A percentile compares a stretch with the other conserved stretches of the same genome.
These are phyloP conservation scores for Psylliodes chrysocephalus DNA, from an alignment of 2,888 invertebrate genomes.

Conservation along the genomic window DNA sequence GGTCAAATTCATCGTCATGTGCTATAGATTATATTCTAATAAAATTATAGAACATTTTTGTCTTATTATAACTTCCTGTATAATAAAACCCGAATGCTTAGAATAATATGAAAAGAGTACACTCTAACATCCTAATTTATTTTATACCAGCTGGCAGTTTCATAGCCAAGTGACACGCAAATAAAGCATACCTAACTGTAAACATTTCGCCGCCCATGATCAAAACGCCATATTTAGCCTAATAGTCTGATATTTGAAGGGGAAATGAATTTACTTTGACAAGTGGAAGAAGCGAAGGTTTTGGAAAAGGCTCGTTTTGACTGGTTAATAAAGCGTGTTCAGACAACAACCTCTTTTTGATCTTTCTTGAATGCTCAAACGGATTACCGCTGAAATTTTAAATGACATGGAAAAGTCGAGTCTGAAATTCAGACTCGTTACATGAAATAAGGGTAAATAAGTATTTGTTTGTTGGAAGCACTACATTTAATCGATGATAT, in stretches of 20 bases:
- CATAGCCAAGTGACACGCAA: too few relatives aligned
- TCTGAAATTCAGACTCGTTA: neutral
- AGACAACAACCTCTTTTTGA: constrained; percentile 32
- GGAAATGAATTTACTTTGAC: constrained; percentile 8
- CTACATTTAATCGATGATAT: too few relatives aligned
- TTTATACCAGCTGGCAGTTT: too few relatives aligned
- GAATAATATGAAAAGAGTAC: too few relatives aligned
- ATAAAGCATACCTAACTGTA: too few relatives aligned
- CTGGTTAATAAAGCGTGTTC: constrained; percentile 30
- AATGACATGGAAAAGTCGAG: constrained; percentile 25
- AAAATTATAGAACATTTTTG: too few relatives aligned
- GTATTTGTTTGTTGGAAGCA: too few relatives aligned
- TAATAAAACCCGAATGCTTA: too few relatives aligned
- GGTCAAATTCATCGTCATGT: too few relatives aligned
- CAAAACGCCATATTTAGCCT: constrained; percentile 5
- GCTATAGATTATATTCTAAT: too few relatives aligned
- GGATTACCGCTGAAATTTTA: constrained; percentile 33
- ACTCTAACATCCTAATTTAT: too few relatives aligned
- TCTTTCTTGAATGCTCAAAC: constrained; percentile 19
- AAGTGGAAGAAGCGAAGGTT: constrained; percentile 11
- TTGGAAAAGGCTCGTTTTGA: constrained; percentile 13
- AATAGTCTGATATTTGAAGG: constrained; percentile 8
- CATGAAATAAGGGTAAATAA: neutral
- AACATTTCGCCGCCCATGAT: neutral
- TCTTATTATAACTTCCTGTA: too few relatives aligned